Evolutionary conservation across 2,797 vertebrate genomes (phyloP), one percentile per base, ranked within the genome.

Genomic region (Danio jaintianensis): DNA sequence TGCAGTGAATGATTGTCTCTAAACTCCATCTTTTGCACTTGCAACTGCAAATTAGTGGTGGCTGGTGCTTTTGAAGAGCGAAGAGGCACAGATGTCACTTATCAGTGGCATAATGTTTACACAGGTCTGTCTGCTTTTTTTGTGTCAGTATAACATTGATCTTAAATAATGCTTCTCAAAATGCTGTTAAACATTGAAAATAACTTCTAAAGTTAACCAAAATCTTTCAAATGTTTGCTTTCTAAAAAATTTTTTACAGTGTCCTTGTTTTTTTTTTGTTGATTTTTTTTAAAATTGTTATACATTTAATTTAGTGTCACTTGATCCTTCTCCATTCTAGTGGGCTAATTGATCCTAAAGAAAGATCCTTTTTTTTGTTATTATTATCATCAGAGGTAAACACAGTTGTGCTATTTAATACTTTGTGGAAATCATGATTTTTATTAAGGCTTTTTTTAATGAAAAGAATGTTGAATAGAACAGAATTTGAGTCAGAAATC

Each of bases 51-150:
- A 43, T 18, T 22, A 8, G 7, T 58, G 18, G 13, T 55, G 11
- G n/a, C 4, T 55, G 38, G 69, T 56, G 36, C n/a, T 56, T 45
- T 45, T 71, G n/a, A 71, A 55, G 68, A 53, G 36, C 18, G 10
- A 1, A 50, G 29, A 53, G 18, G 50, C 50, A 20, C 36, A 71
- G 50, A 71, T 71, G 48, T 18, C 56, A 58, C 5, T 58, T 58
- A 22, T 58, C 36, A 18, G 29, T 20, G 29, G 38, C 43, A 15
- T 66, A 48, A 67, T 47, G 18, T 48, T 22, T 4, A 16, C 2
- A 13, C 7, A 20, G 13, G 47, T 47, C 12, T 29, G 2, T 67
- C 47, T 63, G 12, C 38, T 9, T 53, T 53, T 7, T 53, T 53
- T 7, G n/a, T 62, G 8, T 42, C 38, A 29, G 29, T 63, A 10